Evolutionary conservation across 2,113 vertebrate species (phyloP), one percentile per base, ranked within the genome.

Genomic region (Pseudorectes ferrugineus): DNA sequence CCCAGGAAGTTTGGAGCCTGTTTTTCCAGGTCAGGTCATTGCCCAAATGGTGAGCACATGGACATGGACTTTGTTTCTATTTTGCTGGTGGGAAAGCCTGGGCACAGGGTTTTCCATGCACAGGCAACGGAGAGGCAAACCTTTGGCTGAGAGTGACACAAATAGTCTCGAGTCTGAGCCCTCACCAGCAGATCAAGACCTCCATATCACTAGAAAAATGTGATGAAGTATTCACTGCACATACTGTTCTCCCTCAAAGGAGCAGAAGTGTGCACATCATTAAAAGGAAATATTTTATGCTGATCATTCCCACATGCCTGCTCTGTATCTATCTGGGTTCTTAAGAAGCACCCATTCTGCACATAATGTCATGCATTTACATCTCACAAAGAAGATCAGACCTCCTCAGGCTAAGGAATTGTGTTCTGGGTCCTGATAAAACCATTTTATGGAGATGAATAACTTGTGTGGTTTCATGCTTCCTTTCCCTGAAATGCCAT

Each of bases 401-500:
- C 88, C 74, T 93, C 85, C 79, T 93, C 58, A 31, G 16, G 45
- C 89, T 75, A 28, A 73, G 70, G 73, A 85, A 72, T 70, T 85
- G 86, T 85, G 55, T 93, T 94, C 94, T 92, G 82, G 81, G 70
- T 58, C 86, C 93, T 42, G 93, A 90, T 94, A 97, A 97, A 97
- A 93, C 93, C 51, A 19, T 80, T 83, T 75, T 61, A 92, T 63
- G 83, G 68, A 72, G 95, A 95, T 72, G 70, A 97, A 85, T 92
- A 75, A 89, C 79, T 88, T 33, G 5, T 65, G 80, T 24, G 88
- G 93, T 88, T 96, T 97, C 49, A 75, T 49, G 93, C 94, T 94
- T 91, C 95, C 65, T 92, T 96, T 96, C 94, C 74, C 90, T 86
- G 85, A 96, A 95, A 97, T 61, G 36, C 85, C 85, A 61, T 97